These are phyloP conservation scores for Elymnias hypermnestra DNA, from an alignment of 1,140 invertebrate genomes.

Conservation along the genomic window DNA sequence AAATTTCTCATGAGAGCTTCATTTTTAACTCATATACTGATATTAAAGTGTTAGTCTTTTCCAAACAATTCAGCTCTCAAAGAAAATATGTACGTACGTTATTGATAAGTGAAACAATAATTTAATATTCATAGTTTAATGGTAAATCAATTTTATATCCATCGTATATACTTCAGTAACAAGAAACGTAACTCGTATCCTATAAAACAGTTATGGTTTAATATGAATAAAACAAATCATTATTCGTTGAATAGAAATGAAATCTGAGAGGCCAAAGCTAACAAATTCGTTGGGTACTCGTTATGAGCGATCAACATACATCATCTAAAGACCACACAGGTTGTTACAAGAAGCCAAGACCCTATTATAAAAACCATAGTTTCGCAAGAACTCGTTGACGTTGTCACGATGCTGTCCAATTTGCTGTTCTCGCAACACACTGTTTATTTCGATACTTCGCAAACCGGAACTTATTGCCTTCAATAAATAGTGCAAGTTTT, in stretches of 20 bases:
- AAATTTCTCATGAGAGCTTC: too few relatives aligned
- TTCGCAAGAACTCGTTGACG: conserved; percentile 11
- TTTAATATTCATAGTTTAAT: too few relatives aligned
- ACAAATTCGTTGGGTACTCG: conserved; percentile 23
- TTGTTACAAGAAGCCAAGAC: conserved; percentile 8
- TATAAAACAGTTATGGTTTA: conserved; percentile 5
- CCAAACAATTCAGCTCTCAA: too few relatives aligned
- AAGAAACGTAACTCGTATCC: not conserved
- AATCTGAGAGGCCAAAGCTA: conserved; percentile 15
- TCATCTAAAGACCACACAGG: conserved; percentile 27
- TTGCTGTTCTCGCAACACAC: conserved; percentile 13
- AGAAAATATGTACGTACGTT: too few relatives aligned
- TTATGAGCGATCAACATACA: conserved; percentile 17
- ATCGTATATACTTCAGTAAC: not conserved
- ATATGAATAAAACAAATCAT: conserved; percentile 7
- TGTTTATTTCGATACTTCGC: conserved; percentile 16
- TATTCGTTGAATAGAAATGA: conserved; percentile 18
- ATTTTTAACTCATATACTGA: too few relatives aligned
- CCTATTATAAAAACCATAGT: conserved; percentile 10
- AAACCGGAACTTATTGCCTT: conserved; percentile 17
- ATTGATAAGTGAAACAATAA: too few relatives aligned
- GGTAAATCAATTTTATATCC: not conserved
- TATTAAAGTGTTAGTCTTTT: too few relatives aligned
- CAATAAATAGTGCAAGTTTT: conserved; percentile 11
- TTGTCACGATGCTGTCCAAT: conserved; percentile 28